Evolutionary conservation across 2,113 vertebrate species (phyloP).

Genomic region (Capra hircus): DNA sequence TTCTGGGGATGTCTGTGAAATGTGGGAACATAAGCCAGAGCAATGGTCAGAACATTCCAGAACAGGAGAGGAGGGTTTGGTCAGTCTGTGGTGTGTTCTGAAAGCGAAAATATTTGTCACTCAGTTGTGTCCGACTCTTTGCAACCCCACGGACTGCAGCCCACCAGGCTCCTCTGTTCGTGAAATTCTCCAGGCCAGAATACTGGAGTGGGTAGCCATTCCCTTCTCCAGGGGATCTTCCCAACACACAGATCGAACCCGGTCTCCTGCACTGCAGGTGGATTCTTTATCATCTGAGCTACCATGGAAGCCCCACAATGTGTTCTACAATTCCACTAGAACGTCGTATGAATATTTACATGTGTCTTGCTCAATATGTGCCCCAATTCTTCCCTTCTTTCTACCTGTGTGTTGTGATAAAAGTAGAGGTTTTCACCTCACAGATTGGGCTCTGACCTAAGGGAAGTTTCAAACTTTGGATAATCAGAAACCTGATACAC

Average conservation of each 20-base stretch:
- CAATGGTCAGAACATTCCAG: not conserved
- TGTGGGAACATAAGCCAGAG: not conserved
- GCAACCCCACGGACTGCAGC: not conserved
- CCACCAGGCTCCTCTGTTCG: not conserved
- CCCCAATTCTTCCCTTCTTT: not conserved
- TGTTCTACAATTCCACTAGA: not conserved
- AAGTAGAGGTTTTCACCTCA: not conserved
- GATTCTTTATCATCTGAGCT: not conserved
- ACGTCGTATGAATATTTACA: not conserved
- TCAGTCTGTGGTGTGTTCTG: not conserved
- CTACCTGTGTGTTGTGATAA: not conserved
- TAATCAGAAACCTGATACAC: not conserved
- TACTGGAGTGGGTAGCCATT: not conserved
- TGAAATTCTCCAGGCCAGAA: not conserved
- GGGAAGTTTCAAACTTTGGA: not conserved
- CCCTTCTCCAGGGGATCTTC: not conserved
- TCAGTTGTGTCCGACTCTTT: accelerated
- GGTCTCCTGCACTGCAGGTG: not conserved
- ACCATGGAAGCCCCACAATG: not conserved
- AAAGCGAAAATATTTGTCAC: not conserved
- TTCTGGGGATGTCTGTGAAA: not conserved
- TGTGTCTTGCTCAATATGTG: not conserved
- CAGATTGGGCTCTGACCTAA: not conserved
- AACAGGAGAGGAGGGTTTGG: not conserved
- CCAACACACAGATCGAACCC: not conserved